A percentile compares a stretch with the other conserved stretches of the same genome.
Evolutionary conservation across 2,888 invertebrate species (phyloP).

Genomic region (Diachrysia chrysitis): DNA sequence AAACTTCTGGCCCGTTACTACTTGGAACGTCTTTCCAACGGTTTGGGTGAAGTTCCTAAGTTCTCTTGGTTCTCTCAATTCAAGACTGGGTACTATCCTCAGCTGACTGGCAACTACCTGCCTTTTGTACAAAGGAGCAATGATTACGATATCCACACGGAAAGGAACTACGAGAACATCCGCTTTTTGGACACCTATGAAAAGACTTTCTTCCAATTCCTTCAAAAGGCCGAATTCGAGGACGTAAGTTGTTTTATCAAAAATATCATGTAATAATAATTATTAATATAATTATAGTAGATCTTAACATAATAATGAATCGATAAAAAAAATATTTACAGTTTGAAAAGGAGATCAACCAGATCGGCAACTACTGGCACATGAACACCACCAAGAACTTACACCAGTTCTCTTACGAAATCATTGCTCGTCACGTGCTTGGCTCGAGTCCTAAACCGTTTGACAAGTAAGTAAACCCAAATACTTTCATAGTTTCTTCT

Average conservation of each 20-base stretch:
- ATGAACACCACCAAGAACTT: conserved; percentile 79
- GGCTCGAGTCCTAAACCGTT: conserved; percentile 68
- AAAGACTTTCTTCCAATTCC: conserved; percentile 84
- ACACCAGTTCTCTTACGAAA: conserved; percentile 88
- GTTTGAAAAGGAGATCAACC: conserved; percentile 83
- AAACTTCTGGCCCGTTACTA: conserved; percentile 92
- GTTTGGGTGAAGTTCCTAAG: conserved; percentile 89
- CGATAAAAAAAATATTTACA: conserved; percentile 53
- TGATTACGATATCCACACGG: conserved; percentile 88
- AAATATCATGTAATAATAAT: conserved; percentile 3
- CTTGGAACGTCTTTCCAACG: conserved; percentile 91
- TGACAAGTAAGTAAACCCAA: conserved; percentile 67
- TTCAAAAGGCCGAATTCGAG: conserved; percentile 88
- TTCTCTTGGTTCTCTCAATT: conserved; percentile 91
- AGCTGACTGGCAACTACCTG: conserved; percentile 63
- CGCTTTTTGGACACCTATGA: conserved; percentile 90
- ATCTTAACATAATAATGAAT: not conserved
- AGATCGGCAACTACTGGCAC: conserved; percentile 89
- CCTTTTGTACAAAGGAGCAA: conserved; percentile 90
- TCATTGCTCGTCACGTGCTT: conserved; percentile 85
- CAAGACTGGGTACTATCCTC: conserved; percentile 74
- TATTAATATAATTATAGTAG: too few species aligned
- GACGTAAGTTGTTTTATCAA: conserved; percentile 78
- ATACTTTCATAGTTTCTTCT: too few species aligned
- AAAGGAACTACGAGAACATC: conserved; percentile 82